phyloP scores from a whole-genome alignment of 1,140 invertebrate species.

The Tetraneura akinire region DNA sequence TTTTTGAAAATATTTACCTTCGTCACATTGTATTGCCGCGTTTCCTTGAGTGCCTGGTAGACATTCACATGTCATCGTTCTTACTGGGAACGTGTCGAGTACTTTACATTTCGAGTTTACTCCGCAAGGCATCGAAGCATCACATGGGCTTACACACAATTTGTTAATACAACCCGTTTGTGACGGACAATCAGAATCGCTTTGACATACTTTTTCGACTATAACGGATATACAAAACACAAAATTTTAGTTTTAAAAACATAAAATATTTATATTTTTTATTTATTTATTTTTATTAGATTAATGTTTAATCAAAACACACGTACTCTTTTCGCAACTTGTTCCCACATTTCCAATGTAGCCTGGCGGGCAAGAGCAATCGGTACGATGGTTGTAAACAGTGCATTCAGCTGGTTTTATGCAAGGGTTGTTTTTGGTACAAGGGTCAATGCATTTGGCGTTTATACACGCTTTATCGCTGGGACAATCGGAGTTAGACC shows the following conservation, averaged over 20 bases:
- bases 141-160: conserved; percentile 82
- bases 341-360: conserved; percentile 71
- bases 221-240: background rate
- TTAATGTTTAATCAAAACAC: too few species aligned
- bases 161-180: conserved; percentile 79
- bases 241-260: background rate
- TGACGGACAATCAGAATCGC: conserved; percentile 79
- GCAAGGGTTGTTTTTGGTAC: conserved; percentile 68
- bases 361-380: conserved; percentile 78
- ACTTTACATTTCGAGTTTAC: conserved; percentile 79
- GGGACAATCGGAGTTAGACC: conserved; percentile 75
- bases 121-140: conserved; percentile 77
- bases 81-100: conserved; percentile 76
- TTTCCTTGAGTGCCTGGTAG: conserved; percentile 81
- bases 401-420: conserved; percentile 71
- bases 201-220: conserved; percentile 68
- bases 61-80: conserved; percentile 87
- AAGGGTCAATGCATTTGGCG: conserved; percentile 76
- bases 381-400: conserved; percentile 73
- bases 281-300: too few species aligned
- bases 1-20: conserved; percentile 61
- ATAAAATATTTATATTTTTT: background rate
- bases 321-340: conserved; percentile 71
- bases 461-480: conserved; percentile 77
- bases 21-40: conserved; percentile 74